A percentile compares a stretch with the other conserved stretches of the same genome.
Conservation (phyloP, 2,113 vertebrate genomes). For the Oncorhynchus tshawytscha region DNA sequence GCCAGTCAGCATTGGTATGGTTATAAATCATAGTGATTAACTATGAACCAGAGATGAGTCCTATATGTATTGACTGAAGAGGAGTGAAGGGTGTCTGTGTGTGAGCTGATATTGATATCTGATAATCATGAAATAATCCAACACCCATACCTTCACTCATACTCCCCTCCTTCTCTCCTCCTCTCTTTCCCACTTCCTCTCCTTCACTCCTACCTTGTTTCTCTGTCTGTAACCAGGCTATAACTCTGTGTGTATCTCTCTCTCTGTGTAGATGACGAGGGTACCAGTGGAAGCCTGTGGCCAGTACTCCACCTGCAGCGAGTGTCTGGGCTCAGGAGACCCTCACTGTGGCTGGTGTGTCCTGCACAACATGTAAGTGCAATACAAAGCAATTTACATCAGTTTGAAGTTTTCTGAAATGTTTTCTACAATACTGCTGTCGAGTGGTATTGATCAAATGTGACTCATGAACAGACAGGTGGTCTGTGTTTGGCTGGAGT, state of each 20-base stretch:
- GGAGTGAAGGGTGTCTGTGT: neutral
- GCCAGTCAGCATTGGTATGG: constrained; percentile 59
- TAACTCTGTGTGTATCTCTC: constrained; percentile 33
- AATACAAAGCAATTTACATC: neutral
- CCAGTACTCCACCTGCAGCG: constrained; percentile 86
- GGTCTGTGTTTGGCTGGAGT: constrained; percentile 30
- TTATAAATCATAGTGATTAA: constrained; percentile 54
- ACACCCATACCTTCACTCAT: neutral
- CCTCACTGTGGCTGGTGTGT: constrained; percentile 99
- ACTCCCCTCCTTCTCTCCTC: neutral
- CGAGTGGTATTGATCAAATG: neutral
- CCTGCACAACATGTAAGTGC: constrained; percentile 93
- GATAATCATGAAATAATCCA: too few relatives aligned
- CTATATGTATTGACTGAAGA: constrained; percentile 8
- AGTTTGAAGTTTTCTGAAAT: too few relatives aligned
- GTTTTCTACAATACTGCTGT: too few relatives aligned
- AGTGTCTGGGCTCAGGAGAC: constrained; percentile 92
- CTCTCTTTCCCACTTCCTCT: neutral
- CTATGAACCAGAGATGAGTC: constrained; percentile 14
- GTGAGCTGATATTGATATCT: neutral
- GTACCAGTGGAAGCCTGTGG: constrained; percentile 92
- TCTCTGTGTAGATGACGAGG: constrained; percentile 81
- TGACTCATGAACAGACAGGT: constrained; percentile 8
- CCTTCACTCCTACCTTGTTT: neutral
- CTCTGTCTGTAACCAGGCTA: neutral